These are phyloP conservation scores for Cyprinodon variegatus DNA, from an alignment of 2,113 vertebrate species.

Conservation along the genomic window DNA sequence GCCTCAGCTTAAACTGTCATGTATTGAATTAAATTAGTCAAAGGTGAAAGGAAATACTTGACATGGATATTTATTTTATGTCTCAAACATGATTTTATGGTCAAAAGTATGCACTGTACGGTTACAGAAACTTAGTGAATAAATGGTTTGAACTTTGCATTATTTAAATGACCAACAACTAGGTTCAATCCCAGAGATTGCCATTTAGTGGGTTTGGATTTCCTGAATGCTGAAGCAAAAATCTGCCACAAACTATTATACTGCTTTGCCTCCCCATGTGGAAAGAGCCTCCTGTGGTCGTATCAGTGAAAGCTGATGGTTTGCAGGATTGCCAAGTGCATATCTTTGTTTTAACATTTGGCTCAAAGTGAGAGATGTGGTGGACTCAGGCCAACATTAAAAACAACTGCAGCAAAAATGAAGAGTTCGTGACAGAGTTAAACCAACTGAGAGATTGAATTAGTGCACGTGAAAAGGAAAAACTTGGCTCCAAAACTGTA, in stretches of 20 bases:
- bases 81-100: conserved; percentile 21
- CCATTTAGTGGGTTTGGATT: conserved; percentile 53
- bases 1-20: neutral
- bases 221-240: conserved; percentile 48
- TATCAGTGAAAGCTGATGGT: neutral
- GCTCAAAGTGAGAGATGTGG: conserved; percentile 12
- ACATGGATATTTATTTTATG: conserved; percentile 18
- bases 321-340: conserved; percentile 16
- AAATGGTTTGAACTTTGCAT: conserved; percentile 33
- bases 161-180: conserved; percentile 20
- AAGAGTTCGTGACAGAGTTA: conserved; percentile 6
- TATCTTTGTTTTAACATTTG: conserved; percentile 33
- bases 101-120: neutral
- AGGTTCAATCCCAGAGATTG: conserved; percentile 23
- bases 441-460: neutral
- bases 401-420: conserved; percentile 7
- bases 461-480: neutral
- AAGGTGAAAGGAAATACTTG: conserved; percentile 45
- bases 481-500: neutral
- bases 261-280: conserved; percentile 22
- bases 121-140: conserved; percentile 12
- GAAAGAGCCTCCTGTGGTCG: conserved; percentile 23
- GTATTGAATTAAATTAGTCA: conserved; percentile 32
- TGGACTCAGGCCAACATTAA: conserved; percentile 4
- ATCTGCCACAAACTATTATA: conserved; percentile 31